Percentiles rank a stretch among this genome's conserved stretches.
These are phyloP conservation scores for Diplolepis rosae DNA, from an alignment of 2,888 invertebrate species.

Conservation along the genomic window DNA sequence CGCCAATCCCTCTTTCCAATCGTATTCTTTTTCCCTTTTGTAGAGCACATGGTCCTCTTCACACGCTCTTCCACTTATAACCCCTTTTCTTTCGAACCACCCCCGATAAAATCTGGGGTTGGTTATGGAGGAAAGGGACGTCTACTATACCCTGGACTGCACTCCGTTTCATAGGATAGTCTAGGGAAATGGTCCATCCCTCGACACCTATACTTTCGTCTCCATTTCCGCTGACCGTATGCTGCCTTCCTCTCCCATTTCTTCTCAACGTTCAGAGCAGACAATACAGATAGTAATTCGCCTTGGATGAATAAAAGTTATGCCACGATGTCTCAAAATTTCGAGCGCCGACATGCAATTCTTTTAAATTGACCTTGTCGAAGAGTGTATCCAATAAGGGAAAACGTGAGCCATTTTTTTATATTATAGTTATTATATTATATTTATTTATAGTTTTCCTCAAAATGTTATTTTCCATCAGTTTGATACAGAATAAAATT, in stretches of 20 bases:
- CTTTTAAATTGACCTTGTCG: no score
- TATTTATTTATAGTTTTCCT: no score
- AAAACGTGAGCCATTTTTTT: no score
- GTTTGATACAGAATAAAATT: no score
- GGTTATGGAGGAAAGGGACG: constrained; percentile 51
- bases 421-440: no score
- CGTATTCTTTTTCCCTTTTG: constrained; percentile 37
- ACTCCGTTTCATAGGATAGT: constrained; percentile 68
- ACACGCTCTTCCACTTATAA: constrained; percentile 65
- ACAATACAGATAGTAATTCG: constrained; percentile 14
- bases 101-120: constrained; percentile 58
- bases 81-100: constrained; percentile 42
- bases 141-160: constrained; percentile 65
- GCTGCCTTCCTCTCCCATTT: constrained; percentile 39
- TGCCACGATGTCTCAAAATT: neutral
- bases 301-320: constrained; percentile 5
- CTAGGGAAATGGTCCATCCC: constrained; percentile 68
- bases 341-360: neutral
- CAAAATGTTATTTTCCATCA: no score
- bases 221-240: constrained; percentile 64
- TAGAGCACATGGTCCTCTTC: constrained; percentile 52
- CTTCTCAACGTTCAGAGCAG: neutral
- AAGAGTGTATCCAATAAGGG: no score
- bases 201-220: constrained; percentile 69
- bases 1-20: constrained; percentile 51